phyloP scores from a whole-genome alignment of 2,797 vertebrate species.

The Brachyalestes nurse region DNA sequence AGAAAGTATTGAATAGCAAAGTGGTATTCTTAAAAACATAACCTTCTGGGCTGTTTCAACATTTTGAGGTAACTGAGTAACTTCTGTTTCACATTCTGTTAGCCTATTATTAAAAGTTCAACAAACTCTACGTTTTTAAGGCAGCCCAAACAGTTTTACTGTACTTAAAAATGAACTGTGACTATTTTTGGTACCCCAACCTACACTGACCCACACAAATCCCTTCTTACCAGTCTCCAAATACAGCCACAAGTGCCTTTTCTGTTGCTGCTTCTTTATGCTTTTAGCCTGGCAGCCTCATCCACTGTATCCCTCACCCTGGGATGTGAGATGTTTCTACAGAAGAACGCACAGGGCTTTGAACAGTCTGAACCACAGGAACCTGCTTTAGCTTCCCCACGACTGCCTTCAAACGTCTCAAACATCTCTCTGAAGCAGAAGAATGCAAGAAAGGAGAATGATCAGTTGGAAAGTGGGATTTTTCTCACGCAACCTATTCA shows the following conservation, averaged over 20 bases:
- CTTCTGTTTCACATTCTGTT: too few relatives aligned
- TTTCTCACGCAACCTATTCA: neutral
- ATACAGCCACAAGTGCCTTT: neutral
- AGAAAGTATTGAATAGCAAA: too few relatives aligned
- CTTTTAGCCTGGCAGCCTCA: neutral
- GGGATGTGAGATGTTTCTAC: neutral
- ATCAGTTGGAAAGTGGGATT: slow-evolving; percentile 30
- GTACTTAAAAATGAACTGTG: too few relatives aligned
- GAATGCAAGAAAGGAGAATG: neutral
- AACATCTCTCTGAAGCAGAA: slow-evolving; percentile 2
- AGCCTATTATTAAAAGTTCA: too few relatives aligned
- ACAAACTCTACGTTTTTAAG: too few relatives aligned
- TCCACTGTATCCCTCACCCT: neutral
- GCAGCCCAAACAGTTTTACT: too few relatives aligned
- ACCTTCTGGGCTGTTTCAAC: too few relatives aligned
- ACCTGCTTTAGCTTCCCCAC: neutral
- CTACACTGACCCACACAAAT: neutral
- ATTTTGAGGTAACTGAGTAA: too few relatives aligned
- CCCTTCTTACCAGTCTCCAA: neutral
- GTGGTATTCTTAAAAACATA: too few relatives aligned
- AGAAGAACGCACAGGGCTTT: neutral
- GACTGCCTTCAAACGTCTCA: neutral
- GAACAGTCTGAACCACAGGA: slow-evolving; percentile 2
- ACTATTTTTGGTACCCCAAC: neutral
- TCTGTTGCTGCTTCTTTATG: slow-evolving; percentile 2